phyloP scores from a whole-genome alignment of 2,888 invertebrate species.

The Ophion ventricosus region DNA sequence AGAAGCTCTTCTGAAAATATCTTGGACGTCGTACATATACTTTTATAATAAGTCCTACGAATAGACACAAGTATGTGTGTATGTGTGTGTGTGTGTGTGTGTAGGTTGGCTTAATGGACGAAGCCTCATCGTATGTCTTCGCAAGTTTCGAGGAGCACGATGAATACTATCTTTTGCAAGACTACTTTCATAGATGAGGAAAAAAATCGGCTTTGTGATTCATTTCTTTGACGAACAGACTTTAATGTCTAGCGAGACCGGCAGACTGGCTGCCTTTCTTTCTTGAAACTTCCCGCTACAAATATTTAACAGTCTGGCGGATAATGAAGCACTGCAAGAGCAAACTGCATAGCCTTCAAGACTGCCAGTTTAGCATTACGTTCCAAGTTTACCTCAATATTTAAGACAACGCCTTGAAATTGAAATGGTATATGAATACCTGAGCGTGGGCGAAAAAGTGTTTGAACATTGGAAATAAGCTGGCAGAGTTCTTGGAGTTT shows the following conservation, averaged over 20 bases:
- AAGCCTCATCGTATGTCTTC: too few species aligned
- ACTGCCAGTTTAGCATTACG: too few species aligned
- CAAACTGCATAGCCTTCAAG: too few species aligned
- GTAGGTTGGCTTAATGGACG: not conserved
- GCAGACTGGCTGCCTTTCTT: not conserved
- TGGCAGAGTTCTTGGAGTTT: not conserved
- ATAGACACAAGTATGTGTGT: too few species aligned
- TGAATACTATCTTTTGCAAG: constrained; percentile 43
- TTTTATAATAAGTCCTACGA: too few species aligned
- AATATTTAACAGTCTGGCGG: not conserved
- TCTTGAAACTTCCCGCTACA: not conserved
- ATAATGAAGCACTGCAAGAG: not conserved
- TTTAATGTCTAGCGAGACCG: constrained; percentile 12
- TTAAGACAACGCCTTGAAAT: too few species aligned
- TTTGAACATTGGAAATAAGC: too few species aligned
- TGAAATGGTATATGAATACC: too few species aligned
- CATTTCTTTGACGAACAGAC: not conserved
- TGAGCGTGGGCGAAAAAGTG: too few species aligned
- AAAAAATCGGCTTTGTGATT: constrained; percentile 30
- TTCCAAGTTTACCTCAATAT: too few species aligned
- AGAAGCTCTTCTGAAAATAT: constrained; percentile 44
- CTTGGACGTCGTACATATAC: too few species aligned
- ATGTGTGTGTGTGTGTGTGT: not conserved
- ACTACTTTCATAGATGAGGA: constrained; percentile 17
- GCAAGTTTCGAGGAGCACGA: not conserved